Base-by-base conservation (phyloP, 2,113 vertebrate species). In the Parus major region DNA sequence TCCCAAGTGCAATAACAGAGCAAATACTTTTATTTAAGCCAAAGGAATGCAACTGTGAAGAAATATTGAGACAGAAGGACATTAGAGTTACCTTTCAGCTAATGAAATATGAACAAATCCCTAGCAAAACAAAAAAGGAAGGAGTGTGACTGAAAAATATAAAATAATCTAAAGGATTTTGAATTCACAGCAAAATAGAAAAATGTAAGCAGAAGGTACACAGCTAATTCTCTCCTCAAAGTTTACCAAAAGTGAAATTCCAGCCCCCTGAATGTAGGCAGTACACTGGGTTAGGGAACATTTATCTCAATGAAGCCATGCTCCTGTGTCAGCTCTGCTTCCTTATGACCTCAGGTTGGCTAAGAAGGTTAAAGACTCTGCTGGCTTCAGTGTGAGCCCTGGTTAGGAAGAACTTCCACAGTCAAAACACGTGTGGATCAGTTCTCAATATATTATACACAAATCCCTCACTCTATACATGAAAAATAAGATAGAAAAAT, bases 401-500 rank as follows among this genome's bases (percentile, higher is more conserved):
- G n/a, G 59, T 91, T 27, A 71, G 52, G 68, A 90, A 78, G 79
- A 65, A 29, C 9, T 13, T 50, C n/a, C 36, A 53, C 14, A 35
- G 23, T 55, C 35, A 93, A 86, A 86, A 77, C 41, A 60, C 9
- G 6, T 33, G 12, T 64, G 49, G 14, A 47, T 64, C 14, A 35
- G 28, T 33, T 42, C 36, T 33, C 33, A n/a, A n/a, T 36, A 27
- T 9, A 17, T 28, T 66, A 35, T 42, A 57, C 14, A 44, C 0
- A 0, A 75, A 33, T 4, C 7, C 6, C 8, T 65, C 39, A 8
- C 8, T 46, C 33, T 33, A 1, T n/a, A 29, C 4, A 21, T 4
- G 5, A 88, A 73, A 65, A 90, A 77, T 36, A n/a, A 25, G 17
- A 15, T 25, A 63, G n/a, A 85, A 86, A 5, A 7, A 19, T 57